Evolutionary conservation across 2,797 vertebrate species (phyloP).

Genomic region (Galagoides demidoff): DNA sequence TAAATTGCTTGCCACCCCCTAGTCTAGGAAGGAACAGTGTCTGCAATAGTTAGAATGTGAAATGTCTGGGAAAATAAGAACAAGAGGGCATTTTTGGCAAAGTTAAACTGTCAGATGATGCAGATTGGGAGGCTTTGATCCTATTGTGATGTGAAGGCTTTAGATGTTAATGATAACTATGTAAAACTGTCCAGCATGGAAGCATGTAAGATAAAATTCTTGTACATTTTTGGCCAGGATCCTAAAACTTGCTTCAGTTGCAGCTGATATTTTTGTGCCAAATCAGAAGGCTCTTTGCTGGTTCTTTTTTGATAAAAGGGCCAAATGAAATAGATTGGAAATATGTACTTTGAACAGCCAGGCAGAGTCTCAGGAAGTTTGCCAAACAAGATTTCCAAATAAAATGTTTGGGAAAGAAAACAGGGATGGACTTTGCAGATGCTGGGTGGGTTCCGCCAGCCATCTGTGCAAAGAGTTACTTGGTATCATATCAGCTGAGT

Average conservation of each 20-base stretch:
- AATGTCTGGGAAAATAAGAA: constrained; percentile 15
- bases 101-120: constrained; percentile 20
- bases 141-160: constrained; percentile 40
- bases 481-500: constrained; percentile 53
- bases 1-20: neutral
- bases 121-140: constrained; percentile 54
- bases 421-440: constrained; percentile 66
- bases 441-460: constrained; percentile 71
- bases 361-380: constrained; percentile 70
- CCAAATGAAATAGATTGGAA: constrained; percentile 72
- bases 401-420: constrained; percentile 75
- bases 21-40: neutral
- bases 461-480: constrained; percentile 68
- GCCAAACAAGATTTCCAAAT: constrained; percentile 78
- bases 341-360: constrained; percentile 73
- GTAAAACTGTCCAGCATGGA: constrained; percentile 74
- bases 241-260: constrained; percentile 60
- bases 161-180: constrained; percentile 61
- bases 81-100: constrained; percentile 42
- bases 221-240: constrained; percentile 64
- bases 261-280: constrained; percentile 71
- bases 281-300: constrained; percentile 59
- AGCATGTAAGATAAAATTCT: constrained; percentile 69
- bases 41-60: neutral
- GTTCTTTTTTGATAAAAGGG: constrained; percentile 63